phyloP scores from a whole-genome alignment of 2,888 invertebrate genomes.

The Allolobophora icterica region DNA sequence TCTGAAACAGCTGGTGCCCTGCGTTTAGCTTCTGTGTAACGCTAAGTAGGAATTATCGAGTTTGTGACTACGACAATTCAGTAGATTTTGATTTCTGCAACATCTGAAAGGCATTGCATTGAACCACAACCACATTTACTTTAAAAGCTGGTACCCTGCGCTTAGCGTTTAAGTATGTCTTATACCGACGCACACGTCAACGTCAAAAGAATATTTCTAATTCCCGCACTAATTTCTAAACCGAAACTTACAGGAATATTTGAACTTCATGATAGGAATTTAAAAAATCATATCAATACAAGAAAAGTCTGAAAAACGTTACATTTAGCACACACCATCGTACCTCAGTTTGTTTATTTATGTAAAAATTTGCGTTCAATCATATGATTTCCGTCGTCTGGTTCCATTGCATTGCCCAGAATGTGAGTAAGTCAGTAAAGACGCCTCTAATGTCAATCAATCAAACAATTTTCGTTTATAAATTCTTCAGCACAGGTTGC shows the following conservation, averaged over 20 bases:
- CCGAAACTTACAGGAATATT: neutral
- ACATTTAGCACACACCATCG: neutral
- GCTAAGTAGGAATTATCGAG: no score
- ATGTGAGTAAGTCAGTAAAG: neutral
- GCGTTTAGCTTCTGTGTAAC: no score
- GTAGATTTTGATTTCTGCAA: neutral
- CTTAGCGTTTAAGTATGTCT: no score
- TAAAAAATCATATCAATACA: neutral
- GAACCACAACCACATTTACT: neutral
- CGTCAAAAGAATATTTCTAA: neutral
- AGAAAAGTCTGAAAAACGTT: neutral
- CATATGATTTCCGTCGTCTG: neutral
- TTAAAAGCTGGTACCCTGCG: no score
- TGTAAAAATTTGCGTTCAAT: neutral
- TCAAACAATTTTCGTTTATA: no score
- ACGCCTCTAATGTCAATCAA: no score
- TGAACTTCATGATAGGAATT: neutral
- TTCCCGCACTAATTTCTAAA: neutral
- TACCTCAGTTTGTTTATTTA: neutral
- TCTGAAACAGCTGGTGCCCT: no score
- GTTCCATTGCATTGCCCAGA: neutral
- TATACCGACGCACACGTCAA: neutral
- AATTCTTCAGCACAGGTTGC: no score
- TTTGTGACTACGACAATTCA: no score
- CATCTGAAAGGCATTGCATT: neutral